These are phyloP conservation scores for Drosophila kuntzei DNA, from an alignment of 2,888 invertebrate genomes.

Conservation along the genomic window DNA sequence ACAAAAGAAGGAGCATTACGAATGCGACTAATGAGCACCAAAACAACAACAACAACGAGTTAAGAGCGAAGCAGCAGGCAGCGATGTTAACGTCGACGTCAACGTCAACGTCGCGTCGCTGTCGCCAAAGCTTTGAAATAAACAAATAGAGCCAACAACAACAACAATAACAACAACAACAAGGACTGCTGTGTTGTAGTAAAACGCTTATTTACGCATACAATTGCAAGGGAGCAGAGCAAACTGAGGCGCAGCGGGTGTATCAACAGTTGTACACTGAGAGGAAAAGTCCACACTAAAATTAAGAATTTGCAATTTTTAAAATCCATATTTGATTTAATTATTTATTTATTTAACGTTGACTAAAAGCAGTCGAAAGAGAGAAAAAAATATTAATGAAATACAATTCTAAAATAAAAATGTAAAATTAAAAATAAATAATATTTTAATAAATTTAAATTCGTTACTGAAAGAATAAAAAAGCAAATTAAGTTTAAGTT, in stretches of 20 bases:
- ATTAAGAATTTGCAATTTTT: too few species aligned
- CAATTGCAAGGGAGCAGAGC: constrained; percentile 55
- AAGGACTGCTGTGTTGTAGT: constrained; percentile 56
- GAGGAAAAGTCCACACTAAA: neutral
- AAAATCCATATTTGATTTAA: too few species aligned
- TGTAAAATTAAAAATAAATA: too few species aligned
- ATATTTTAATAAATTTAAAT: too few species aligned
- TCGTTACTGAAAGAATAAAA: too few species aligned
- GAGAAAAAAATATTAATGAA: too few species aligned
- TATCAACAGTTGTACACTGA: constrained; percentile 15
- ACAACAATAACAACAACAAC: constrained; percentile 32
- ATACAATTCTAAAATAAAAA: too few species aligned
- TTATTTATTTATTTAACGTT: too few species aligned
- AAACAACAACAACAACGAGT: constrained; percentile 54
- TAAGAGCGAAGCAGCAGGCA: constrained; percentile 21
- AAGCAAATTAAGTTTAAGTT: too few species aligned
- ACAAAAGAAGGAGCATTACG: constrained; percentile 60
- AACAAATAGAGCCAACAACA: constrained; percentile 56
- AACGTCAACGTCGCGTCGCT: constrained; percentile 16
- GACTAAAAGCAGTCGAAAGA: too few species aligned
- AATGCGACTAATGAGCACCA: constrained; percentile 73
- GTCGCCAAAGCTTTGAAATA: constrained; percentile 53
- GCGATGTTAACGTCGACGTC: constrained; percentile 14
- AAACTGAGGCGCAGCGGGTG: constrained; percentile 9
- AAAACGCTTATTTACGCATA: constrained; percentile 78